phyloP scores from a whole-genome alignment of 2,797 vertebrate genomes.

The Peromyscus nudipes region DNA sequence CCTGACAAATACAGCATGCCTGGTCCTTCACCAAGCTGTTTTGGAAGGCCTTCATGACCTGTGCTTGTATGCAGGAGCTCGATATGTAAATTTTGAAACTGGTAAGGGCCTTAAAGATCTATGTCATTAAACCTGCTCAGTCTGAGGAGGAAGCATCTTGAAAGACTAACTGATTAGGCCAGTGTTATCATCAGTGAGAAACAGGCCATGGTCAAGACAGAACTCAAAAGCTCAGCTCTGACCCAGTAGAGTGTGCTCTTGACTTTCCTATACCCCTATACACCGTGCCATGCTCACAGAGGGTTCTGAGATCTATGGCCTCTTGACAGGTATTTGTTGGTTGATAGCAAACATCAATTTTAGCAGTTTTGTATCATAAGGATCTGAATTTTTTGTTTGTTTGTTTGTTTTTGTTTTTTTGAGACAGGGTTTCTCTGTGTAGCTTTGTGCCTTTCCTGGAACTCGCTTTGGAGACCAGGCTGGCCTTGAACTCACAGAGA shows the following conservation, averaged over 20 bases:
- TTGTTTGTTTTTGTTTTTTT: no score
- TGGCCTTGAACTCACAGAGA: no score
- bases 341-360: background rate
- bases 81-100: conserved; percentile 25
- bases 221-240: background rate
- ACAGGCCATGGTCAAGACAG: background rate
- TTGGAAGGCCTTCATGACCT: background rate
- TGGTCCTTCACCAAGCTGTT: background rate
- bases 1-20: background rate
- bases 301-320: background rate
- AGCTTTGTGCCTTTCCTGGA: no score
- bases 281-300: background rate
- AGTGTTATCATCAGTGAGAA: background rate
- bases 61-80: background rate
- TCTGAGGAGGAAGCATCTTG: conserved; percentile 5
- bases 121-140: background rate
- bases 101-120: background rate
- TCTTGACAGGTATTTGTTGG: background rate
- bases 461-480: no score
- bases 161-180: background rate
- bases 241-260: background rate
- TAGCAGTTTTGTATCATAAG: background rate
- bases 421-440: no score
- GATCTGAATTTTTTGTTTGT: conserved; percentile 23
- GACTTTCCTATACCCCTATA: background rate